These are phyloP conservation scores for Oxytorus armatus DNA, from an alignment of 2,888 invertebrate genomes.

Conservation along the genomic window DNA sequence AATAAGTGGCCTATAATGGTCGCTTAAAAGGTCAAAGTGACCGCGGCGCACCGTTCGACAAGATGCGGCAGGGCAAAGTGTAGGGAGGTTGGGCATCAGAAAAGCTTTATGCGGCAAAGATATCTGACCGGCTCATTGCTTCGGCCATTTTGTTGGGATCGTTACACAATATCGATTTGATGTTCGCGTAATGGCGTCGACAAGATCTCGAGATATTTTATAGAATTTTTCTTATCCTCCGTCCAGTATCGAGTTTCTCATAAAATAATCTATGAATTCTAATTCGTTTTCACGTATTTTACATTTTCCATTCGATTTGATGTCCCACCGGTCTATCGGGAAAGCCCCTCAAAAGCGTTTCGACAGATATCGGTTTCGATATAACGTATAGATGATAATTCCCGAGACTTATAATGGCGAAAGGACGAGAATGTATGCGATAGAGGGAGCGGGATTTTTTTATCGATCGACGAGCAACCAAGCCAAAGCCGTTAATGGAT, in stretches of 20 bases:
- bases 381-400: conserved; percentile 22
- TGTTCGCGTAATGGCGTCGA: no score
- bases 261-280: no score
- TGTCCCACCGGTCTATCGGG: no score
- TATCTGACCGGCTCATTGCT: no score
- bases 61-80: conserved; percentile 23
- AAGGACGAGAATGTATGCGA: conserved; percentile 30
- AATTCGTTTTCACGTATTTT: no score
- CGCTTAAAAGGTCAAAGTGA: conserved; percentile 70
- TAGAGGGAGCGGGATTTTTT: conserved; percentile 69
- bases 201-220: no score
- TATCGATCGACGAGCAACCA: conserved; percentile 77
- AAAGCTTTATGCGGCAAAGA: conserved; percentile 31
- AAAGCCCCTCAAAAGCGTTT: no score
- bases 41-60: conserved; percentile 59
- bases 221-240: no score
- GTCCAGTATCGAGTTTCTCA: no score
- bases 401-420: no score
- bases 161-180: conserved; percentile 20
- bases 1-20: conserved; percentile 71
- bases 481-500: conserved; percentile 80
- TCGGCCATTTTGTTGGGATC: conserved; percentile 11
- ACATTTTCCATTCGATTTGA: no score
- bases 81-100: conserved; percentile 8
- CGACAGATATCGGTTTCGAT: no score